Conservation (phyloP, 2,888 invertebrate genomes). For the Lottia gigantea region DNA sequence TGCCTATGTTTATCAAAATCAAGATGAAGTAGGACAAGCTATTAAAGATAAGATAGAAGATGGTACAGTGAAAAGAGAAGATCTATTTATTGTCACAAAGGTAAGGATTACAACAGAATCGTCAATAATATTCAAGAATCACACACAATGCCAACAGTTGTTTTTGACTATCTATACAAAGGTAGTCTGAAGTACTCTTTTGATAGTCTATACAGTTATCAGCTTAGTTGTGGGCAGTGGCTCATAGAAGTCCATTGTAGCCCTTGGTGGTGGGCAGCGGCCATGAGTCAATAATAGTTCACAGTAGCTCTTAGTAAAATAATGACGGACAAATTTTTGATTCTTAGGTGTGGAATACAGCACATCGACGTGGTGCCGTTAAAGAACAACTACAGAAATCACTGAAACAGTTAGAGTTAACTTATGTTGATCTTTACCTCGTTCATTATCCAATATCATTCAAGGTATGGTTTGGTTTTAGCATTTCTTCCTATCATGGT, state of each 20-base stretch:
- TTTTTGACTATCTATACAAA: too few species aligned
- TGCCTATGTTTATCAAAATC: conserved; percentile 74
- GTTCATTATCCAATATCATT: conserved; percentile 92
- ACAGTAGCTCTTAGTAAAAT: too few species aligned
- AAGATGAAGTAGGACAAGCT: conserved; percentile 69
- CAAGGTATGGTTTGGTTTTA: conserved; percentile 71
- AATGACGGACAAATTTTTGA: too few species aligned
- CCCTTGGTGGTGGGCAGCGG: too few species aligned
- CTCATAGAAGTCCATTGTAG: too few species aligned
- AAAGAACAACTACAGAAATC: conserved; percentile 76
- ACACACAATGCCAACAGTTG: too few species aligned
- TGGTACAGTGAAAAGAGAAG: conserved; percentile 57
- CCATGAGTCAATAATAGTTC: too few species aligned
- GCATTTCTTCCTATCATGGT: too few species aligned
- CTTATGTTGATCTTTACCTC: conserved; percentile 87
- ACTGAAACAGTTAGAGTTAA: conserved; percentile 77
- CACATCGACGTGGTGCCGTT: conserved; percentile 82
- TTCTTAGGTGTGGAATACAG: conserved; percentile 91
- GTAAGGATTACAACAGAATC: conserved; percentile 27
- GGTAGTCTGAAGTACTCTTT: too few species aligned
- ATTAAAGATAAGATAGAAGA: conserved; percentile 44
- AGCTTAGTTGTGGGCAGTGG: too few species aligned
- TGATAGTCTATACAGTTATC: too few species aligned
- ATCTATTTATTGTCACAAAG: conserved; percentile 64
- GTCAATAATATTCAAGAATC: too few species aligned